Evolutionary conservation across 2,797 vertebrate species (phyloP).

Genomic region (Philypnodon macrostomus): DNA sequence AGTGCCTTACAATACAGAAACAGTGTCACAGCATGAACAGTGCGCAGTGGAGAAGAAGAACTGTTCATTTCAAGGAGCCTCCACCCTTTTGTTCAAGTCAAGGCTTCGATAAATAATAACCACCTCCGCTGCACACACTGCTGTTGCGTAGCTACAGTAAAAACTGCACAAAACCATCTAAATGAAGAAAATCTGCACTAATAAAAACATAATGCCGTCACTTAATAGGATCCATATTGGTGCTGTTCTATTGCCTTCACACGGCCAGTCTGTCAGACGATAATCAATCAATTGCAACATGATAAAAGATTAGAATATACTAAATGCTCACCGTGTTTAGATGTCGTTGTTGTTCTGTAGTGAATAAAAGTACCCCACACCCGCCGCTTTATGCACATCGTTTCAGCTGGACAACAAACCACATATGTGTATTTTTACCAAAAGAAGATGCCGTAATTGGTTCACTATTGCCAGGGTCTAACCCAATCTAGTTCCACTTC

Average conservation of each 20-base stretch:
- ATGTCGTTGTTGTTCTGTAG: slow-evolving; percentile 49
- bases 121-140: slow-evolving; percentile 6
- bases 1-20: neutral
- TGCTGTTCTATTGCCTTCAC: slow-evolving; percentile 34
- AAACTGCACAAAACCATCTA: slow-evolving; percentile 10
- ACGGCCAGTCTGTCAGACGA: slow-evolving; percentile 15
- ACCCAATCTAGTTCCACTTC: slow-evolving; percentile 64
- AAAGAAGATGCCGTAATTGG: slow-evolving; percentile 61
- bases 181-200: slow-evolving; percentile 33
- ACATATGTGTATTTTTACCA: slow-evolving; percentile 10
- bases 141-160: slow-evolving; percentile 12
- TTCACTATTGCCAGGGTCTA: slow-evolving; percentile 60
- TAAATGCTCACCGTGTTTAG: slow-evolving; percentile 46
- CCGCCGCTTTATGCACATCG: slow-evolving; percentile 58
- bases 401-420: slow-evolving; percentile 41
- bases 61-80: slow-evolving; percentile 35
- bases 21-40: neutral
- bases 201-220: slow-evolving; percentile 4
- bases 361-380: slow-evolving; percentile 51
- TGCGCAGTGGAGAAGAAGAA: slow-evolving; percentile 23
- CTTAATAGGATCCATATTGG: slow-evolving; percentile 38
- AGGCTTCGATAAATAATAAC: slow-evolving; percentile 17
- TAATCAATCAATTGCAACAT: slow-evolving; percentile 17
- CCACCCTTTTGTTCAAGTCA: slow-evolving; percentile 38
- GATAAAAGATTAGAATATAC: slow-evolving; percentile 29